phyloP scores from a whole-genome alignment of 2,797 vertebrate genomes.

The Intellagama lesueurii region DNA sequence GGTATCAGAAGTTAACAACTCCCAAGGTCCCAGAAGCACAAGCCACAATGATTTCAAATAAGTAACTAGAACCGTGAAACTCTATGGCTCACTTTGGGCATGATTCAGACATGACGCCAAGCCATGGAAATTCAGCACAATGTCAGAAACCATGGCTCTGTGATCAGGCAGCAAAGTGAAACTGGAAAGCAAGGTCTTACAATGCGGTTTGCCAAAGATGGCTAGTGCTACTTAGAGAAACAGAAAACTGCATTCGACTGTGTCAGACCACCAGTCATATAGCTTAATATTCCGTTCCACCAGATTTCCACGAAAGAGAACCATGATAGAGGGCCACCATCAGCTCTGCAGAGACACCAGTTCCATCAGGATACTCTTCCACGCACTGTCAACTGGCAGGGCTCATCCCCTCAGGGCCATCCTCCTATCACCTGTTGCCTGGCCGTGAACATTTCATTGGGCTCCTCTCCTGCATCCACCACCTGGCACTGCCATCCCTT shows the following conservation, averaged over 20 bases:
- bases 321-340: too few species aligned
- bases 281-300: too few species aligned
- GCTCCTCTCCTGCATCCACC: too few species aligned
- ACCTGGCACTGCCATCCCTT: too few species aligned
- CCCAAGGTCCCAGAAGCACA: background rate
- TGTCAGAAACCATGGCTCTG: background rate
- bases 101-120: background rate
- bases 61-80: background rate
- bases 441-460: too few species aligned
- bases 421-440: too few species aligned
- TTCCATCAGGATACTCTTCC: too few species aligned
- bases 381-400: too few species aligned
- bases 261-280: too few species aligned
- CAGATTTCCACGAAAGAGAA: too few species aligned
- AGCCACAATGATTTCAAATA: background rate
- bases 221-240: background rate
- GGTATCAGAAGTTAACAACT: background rate
- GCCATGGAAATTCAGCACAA: background rate
- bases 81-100: background rate
- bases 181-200: background rate
- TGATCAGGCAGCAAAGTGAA: background rate
- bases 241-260: background rate
- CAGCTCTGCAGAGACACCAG: too few species aligned
- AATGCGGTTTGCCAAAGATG: background rate
- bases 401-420: too few species aligned